Evolutionary conservation across 2,113 vertebrate species (phyloP), one percentile per base, ranked within the genome.

Genomic region (Scophthalmus maximus): DNA sequence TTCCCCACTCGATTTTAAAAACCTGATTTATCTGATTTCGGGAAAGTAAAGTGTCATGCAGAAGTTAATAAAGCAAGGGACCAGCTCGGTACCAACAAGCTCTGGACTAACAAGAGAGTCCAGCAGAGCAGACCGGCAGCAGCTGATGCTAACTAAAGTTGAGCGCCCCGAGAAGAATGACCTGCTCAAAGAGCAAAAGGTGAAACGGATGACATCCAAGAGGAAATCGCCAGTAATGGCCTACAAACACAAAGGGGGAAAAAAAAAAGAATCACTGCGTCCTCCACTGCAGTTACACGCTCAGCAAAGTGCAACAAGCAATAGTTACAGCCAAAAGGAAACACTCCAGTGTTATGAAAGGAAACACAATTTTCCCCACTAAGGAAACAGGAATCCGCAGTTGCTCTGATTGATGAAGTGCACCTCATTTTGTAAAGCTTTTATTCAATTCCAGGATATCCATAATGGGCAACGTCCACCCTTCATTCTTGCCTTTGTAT

Each of bases 101-200:
- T n/a, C n/a, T n/a, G n/a, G n/a, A n/a, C n/a, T n/a, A n/a, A n/a
- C n/a, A n/a, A n/a, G n/a, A n/a, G n/a, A n/a, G n/a, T n/a, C n/a
- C n/a, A n/a, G n/a, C n/a, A 11, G 34, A 12, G 17, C 34, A 6
- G 34, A n/a, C 6, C 5, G 1, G 29, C 10, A 56, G 62, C 66
- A 75, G 73, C 59, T 69, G 60, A 70, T 50, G 12, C 29, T 34
- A 58, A 72, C 22, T 29, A 22, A 64, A 76, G 51, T 44, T 3
- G 49, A 66, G 40, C 1, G 6, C 23, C 17, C 4, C 5, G 0
- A 40, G 0, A 40, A 1, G 17, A 17, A 25, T 29, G 3, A 49
- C 49, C 20, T 9, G 9, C 36, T 70, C 47, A 18, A 38, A 71
- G 46, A 44, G 40, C 60, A 56, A 44, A 26, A 50, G 38, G 47